phyloP scores from a whole-genome alignment of 2,113 vertebrate genomes.

The Eurystomus gularis region DNA sequence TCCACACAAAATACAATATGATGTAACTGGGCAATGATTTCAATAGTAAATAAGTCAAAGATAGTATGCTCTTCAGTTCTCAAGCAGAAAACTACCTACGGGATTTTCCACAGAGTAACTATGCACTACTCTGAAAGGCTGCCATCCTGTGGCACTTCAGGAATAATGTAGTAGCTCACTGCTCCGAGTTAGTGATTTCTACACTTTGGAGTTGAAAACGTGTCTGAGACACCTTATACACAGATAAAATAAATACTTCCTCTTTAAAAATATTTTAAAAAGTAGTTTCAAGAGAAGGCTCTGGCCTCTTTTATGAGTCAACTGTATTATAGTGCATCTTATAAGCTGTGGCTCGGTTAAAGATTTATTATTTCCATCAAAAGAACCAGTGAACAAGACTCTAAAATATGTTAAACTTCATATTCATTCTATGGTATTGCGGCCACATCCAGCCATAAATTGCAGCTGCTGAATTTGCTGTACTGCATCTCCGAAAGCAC shows the following conservation, averaged over 20 bases:
- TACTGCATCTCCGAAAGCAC: not conserved
- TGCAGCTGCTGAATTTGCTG: not conserved
- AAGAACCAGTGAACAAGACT: not conserved
- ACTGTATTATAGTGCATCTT: not conserved
- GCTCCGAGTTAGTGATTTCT: not conserved
- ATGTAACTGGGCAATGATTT: not conserved
- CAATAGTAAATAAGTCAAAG: not conserved
- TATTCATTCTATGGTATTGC: not conserved
- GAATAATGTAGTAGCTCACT: not conserved
- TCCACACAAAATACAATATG: not conserved
- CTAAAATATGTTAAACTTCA: not conserved
- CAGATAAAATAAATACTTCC: not conserved
- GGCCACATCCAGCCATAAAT: not conserved
- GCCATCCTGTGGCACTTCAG: not conserved
- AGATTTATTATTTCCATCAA: not conserved
- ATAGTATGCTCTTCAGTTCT: accelerated
- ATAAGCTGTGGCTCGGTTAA: not conserved
- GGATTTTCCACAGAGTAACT: not conserved
- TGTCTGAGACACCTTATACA: accelerated
- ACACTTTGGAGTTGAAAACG: not conserved
- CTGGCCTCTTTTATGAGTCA: not conserved
- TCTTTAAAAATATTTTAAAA: not conserved
- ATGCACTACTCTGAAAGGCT: not conserved
- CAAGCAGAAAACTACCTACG: not conserved
- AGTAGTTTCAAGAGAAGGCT: not conserved